phyloP scores from a whole-genome alignment of 2,888 invertebrate species.

The Aspidiotus destructor region DNA sequence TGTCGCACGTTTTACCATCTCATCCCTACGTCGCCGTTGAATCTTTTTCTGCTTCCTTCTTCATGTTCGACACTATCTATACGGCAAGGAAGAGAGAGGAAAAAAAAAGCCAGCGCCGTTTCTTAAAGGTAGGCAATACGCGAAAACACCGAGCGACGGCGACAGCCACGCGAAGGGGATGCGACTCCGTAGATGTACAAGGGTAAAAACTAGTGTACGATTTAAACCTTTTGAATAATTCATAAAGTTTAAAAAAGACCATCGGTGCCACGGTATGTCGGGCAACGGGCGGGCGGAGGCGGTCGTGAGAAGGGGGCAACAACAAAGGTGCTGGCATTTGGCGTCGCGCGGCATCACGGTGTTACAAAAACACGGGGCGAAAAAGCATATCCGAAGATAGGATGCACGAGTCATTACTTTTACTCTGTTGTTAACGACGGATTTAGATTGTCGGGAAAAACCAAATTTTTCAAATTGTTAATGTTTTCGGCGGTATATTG shows the following conservation, averaged over 20 bases:
- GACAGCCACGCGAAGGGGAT: too few relatives aligned
- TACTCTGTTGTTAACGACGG: conserved; percentile 32
- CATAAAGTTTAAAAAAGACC: conserved; percentile 31
- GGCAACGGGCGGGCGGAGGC: background rate
- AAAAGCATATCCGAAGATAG: conserved; percentile 28
- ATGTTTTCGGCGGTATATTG: background rate
- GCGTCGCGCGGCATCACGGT: conserved; percentile 18
- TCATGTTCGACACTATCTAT: background rate
- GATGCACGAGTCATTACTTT: conserved; percentile 32
- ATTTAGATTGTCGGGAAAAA: conserved; percentile 30
- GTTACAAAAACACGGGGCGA: conserved; percentile 20
- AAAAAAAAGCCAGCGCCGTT: background rate
- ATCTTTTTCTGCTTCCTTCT: too few relatives aligned
- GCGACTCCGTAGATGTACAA: conserved; percentile 4
- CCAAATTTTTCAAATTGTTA: conserved; percentile 33
- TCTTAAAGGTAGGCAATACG: background rate
- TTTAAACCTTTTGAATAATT: conserved; percentile 32
- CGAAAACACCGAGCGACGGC: background rate
- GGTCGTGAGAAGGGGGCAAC: conserved; percentile 10
- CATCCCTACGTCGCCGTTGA: too few relatives aligned
- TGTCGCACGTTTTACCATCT: too few relatives aligned
- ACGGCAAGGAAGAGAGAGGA: conserved; percentile 2
- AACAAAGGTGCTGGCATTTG: conserved; percentile 32
- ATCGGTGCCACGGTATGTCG: conserved; percentile 29
- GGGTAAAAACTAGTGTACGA: conserved; percentile 26